Evolutionary conservation across 2,797 vertebrate species (phyloP).

Genomic region (Pangasius djambal): DNA sequence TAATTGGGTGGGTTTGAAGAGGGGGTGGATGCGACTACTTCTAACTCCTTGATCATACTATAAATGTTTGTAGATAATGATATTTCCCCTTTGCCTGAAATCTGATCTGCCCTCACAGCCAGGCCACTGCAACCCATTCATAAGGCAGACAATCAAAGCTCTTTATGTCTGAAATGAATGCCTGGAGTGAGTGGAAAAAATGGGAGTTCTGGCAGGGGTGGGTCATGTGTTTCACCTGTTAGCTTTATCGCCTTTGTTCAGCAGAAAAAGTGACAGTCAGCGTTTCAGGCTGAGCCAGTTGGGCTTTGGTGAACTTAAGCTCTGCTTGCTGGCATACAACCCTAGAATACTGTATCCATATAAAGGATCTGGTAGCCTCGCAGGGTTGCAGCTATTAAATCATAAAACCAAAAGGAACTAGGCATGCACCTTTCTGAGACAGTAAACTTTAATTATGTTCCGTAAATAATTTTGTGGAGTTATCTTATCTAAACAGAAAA

Average conservation of each 20-base stretch:
- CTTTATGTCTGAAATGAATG: conserved; percentile 31
- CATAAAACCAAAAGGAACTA: neutral
- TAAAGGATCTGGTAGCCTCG: neutral
- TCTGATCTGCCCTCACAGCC: conserved; percentile 24
- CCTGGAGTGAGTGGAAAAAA: conserved; percentile 42
- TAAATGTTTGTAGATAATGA: conserved; percentile 25
- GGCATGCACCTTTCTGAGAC: neutral
- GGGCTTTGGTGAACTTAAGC: conserved; percentile 44
- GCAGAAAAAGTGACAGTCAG: conserved; percentile 74
- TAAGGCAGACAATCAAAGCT: neutral
- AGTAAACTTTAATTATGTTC: neutral
- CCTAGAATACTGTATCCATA: neutral
- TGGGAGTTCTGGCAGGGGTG: conserved; percentile 38
- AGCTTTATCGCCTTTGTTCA: conserved; percentile 65
- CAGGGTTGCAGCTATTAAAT: neutral
- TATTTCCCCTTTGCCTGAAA: conserved; percentile 34
- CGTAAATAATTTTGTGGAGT: neutral
- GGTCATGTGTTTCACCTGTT: conserved; percentile 50
- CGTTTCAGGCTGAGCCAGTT: conserved; percentile 57
- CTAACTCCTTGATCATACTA: conserved; percentile 19
- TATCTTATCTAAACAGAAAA: neutral
- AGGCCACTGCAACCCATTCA: conserved; percentile 23
- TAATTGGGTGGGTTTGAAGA: conserved; percentile 46
- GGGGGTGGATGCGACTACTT: neutral
- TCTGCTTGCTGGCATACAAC: conserved; percentile 49